Base-by-base conservation (phyloP, 2,113 vertebrate genomes). In the Syngnathus floridae region DNA sequence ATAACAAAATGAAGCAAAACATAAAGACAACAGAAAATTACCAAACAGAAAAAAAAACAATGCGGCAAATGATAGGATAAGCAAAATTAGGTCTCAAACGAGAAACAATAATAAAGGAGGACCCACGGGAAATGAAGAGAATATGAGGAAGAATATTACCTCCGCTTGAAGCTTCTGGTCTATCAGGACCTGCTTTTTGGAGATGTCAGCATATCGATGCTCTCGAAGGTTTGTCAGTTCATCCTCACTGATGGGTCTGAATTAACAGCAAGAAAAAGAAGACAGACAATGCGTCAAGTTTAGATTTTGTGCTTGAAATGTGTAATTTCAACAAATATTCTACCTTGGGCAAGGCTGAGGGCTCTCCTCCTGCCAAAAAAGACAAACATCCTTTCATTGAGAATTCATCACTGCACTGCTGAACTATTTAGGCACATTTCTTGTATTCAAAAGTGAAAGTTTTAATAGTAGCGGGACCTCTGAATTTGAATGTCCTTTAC, bases 161-260 rank as follows among this genome's bases (percentile, higher is more conserved):
- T 98, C 94, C 4, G 86, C 85, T 54, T 93, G 93, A 61, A 96
- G 84, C 74, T 92, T 94, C 76, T 91, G 78, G 88, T 99, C 96
- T 11, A 95, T 89, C 41, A 88, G 73, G 65, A 82, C 86, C 88
- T 99, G 97, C 59, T 93, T 91, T 74, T 96, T 93, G 57, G 93
- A 88, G 79, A 99, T 94, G 21, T 94, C 94, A 67, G 93, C 78
- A 14, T 97, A 99, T 76, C 88, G 90, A 19, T 93, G 94, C 2
- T 93, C 92, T 70, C 82, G 93, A 67, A 99, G 88, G 84, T 95
- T 90, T 60, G 79, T 76, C 61, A 99, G 91, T 91, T 99, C 97
- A 77, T 98, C 97, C 61, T 98, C 94, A 10, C 88, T 96, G 81
- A 99, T 91, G 71, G 95, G 93, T 74, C 97, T 99, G 8, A 40